Evolutionary conservation across 2,113 vertebrate species (phyloP), one percentile per base, ranked within the genome.

Genomic region (Antechinus flavipes): DNA sequence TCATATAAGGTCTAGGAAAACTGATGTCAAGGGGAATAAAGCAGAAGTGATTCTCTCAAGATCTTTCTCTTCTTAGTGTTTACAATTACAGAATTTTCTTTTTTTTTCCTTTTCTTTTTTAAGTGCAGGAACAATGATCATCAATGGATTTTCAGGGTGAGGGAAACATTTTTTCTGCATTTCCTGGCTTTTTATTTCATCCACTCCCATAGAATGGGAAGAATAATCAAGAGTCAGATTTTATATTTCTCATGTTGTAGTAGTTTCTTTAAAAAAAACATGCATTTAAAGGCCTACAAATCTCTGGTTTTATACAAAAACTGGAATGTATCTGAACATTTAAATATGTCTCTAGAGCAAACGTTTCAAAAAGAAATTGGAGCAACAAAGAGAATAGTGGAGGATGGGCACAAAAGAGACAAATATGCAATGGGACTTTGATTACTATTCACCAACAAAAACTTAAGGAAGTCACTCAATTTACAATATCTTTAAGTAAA

Each of bases 1-100:
- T 98, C 96, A 95, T 97, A 98, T 98, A 98, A 98, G 98, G 95
- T 94, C 98, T 96, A 96, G 97, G 96, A 94, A 97, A 97, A 98
- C 94, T 96, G 50, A 95, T 96, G 97, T 97, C 96, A 96, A 97
- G 93, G 96, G 95, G 94, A 98, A 98, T 95, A 96, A 98, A 96
- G 95, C 97, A 96, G 96, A 98, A 95, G 94, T 25, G 91, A 95
- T 96, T 97, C 96, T 98, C 95, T 76, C 93, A 96, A 93, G 93
- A 94, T 96, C 93, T 96, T 97, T 96, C 95, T 96, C 91, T 96
- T 97, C 89, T 94, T 47, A 0, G 95, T 98, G 53, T 93, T 97
- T 96, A 94, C 91, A 56, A 55, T 90, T 93, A 93, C 30, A 8
- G 89, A 76, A 93, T 54, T 30, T 91, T 50, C 24, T 90, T 25